A percentile compares a stretch with the other conserved stretches of the same genome.
These are phyloP conservation scores for Leptarthrus brevirostris DNA, from an alignment of 2,888 invertebrate species.

Conservation along the genomic window DNA sequence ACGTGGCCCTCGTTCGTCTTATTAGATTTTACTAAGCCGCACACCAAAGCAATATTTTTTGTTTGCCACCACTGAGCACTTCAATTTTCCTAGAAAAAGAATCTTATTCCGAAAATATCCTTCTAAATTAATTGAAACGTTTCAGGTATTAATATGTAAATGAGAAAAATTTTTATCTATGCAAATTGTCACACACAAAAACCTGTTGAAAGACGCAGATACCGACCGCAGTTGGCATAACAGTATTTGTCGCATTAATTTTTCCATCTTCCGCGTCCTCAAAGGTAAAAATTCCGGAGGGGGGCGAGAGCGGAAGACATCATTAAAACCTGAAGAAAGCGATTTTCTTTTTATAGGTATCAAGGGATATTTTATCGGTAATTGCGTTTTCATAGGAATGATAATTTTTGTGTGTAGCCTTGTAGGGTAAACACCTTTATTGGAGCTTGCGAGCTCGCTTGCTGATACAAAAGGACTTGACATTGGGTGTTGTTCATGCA, in stretches of 20 bases:
- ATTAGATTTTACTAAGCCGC: too few species aligned
- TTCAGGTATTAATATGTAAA: conserved; percentile 19
- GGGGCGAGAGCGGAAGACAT: conserved; percentile 8
- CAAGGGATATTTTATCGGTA: conserved; percentile 16
- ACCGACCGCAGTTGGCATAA: conserved; percentile 7
- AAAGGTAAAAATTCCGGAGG: conserved; percentile 14
- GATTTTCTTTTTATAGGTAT: not conserved
- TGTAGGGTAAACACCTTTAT: too few species aligned
- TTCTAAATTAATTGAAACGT: not conserved
- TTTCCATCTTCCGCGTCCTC: not conserved
- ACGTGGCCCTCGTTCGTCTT: too few species aligned
- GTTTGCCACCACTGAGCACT: too few species aligned
- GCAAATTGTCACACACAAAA: not conserved
- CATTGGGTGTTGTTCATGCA: too few species aligned
- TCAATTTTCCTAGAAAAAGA: too few species aligned
- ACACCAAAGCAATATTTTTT: too few species aligned
- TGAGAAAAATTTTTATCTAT: conserved; percentile 8
- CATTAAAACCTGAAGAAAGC: conserved; percentile 15
- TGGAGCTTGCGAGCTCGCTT: too few species aligned
- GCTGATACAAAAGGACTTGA: too few species aligned
- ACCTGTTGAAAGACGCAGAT: conserved; percentile 16
- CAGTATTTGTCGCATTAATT: not conserved
- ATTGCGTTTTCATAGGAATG: conserved; percentile 25
- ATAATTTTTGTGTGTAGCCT: not conserved
- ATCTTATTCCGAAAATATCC: too few species aligned